These are phyloP conservation scores for Eurystomus glaucurus DNA, from an alignment of 2,797 vertebrate species.

Conservation along the genomic window DNA sequence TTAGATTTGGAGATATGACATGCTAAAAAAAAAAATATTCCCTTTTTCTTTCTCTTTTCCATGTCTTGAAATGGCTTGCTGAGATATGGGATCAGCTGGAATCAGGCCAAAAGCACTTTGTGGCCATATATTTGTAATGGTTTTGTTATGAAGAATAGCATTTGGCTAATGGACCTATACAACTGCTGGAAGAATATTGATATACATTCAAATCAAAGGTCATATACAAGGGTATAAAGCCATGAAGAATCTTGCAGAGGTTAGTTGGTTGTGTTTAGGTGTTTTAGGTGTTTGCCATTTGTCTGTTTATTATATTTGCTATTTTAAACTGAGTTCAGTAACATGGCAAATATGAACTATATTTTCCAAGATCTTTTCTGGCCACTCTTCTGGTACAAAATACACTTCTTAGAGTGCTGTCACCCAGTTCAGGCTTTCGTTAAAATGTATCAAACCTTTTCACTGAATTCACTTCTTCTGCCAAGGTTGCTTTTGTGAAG, in stretches of 20 bases:
- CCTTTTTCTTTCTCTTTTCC: not conserved
- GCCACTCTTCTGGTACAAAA: slow-evolving; percentile 26
- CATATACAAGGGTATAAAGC: slow-evolving; percentile 21
- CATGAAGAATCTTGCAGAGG: slow-evolving; percentile 5
- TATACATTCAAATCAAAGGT: slow-evolving; percentile 6
- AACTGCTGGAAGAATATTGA: slow-evolving; percentile 70
- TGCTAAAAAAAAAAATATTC: not conserved
- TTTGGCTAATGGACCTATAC: slow-evolving; percentile 71
- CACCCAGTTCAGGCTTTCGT: slow-evolving; percentile 25
- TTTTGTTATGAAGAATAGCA: slow-evolving; percentile 66
- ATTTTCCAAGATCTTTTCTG: slow-evolving; percentile 18
- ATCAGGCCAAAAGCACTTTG: slow-evolving; percentile 58
- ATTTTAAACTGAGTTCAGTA: slow-evolving; percentile 18
- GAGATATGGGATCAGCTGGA: slow-evolving; percentile 47
- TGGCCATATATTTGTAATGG: slow-evolving; percentile 57
- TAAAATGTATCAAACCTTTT: slow-evolving; percentile 64
- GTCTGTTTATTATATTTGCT: slow-evolving; percentile 36
- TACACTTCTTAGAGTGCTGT: slow-evolving; percentile 38
- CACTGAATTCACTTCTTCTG: slow-evolving; percentile 49
- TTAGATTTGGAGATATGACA: not conserved
- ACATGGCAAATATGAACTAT: not conserved
- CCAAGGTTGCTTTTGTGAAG: slow-evolving; percentile 69
- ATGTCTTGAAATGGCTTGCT: slow-evolving; percentile 17
- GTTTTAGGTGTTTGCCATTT: slow-evolving; percentile 17
- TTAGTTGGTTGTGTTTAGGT: slow-evolving; percentile 20